Conservation (phyloP, 2,888 invertebrate genomes). For the Phaedon cochleariae region DNA sequence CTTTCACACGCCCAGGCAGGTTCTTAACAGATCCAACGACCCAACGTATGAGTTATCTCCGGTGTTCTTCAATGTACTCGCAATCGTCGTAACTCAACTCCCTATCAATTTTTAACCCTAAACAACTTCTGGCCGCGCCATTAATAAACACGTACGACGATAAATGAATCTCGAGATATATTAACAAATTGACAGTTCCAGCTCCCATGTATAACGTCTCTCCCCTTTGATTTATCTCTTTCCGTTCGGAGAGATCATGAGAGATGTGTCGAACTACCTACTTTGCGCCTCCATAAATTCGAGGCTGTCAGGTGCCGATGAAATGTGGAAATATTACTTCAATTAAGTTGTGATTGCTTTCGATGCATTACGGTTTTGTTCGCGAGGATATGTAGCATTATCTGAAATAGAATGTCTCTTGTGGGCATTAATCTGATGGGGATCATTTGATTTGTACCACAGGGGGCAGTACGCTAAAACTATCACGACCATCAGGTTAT, state of each 20-base stretch:
- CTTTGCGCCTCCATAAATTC: constrained; percentile 36
- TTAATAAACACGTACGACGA: constrained; percentile 33
- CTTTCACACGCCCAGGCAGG: constrained; percentile 4
- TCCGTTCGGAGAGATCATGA: constrained; percentile 32
- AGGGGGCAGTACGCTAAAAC: too few species aligned
- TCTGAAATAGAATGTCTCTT: constrained; percentile 34
- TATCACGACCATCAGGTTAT: too few species aligned
- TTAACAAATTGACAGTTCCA: constrained; percentile 39
- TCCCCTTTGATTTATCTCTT: constrained; percentile 34
- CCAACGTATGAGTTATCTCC: constrained; percentile 9
- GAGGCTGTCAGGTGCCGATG: constrained; percentile 33
- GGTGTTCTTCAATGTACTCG: constrained; percentile 11
- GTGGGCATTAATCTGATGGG: not conserved
- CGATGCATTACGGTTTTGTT: constrained; percentile 29
- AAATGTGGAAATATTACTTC: constrained; percentile 37
- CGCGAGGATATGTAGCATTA: constrained; percentile 16
- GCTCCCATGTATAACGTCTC: constrained; percentile 32
- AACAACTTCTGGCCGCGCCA: constrained; percentile 26
- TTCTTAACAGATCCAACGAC: not conserved
- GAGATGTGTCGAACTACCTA: constrained; percentile 29
- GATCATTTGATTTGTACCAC: not conserved
- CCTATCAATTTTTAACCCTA: constrained; percentile 23
- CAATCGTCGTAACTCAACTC: constrained; percentile 14
- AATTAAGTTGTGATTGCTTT: constrained; percentile 36
- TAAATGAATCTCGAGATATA: constrained; percentile 36